Evolutionary conservation across 2,888 invertebrate genomes (phyloP), one percentile per base, ranked within the genome.

Genomic region (Apeira syringaria): DNA sequence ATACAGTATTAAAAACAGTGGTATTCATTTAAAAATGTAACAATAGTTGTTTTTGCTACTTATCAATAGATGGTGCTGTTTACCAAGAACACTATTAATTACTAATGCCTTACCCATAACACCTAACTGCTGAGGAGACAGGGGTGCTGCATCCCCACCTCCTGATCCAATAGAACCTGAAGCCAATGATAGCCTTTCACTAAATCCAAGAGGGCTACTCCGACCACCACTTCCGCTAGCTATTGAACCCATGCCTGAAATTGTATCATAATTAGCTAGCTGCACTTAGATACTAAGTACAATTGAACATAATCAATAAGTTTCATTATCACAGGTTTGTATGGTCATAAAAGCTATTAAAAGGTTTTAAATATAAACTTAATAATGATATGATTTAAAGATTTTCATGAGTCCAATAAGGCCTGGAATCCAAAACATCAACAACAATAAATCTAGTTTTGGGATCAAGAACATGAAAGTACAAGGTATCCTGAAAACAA

Each of bases 91-190:
- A 58, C 5, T 8, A 17, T 11, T 11, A 15, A 15, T 37, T 92
- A n/a, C n/a, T n/a, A n/a, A n/a, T n/a, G n/a, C n/a, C 94, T 94
- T 81, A 95, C 96, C 97, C 93, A 97, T 94, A 15, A 96, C 95
- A 45, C 97, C 97, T 17, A 97, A 91, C 64, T 97, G 97, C 70
- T 97, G 96, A 1, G 97, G 96, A 2, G 96, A 95, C 20, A 97
- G 90, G 48, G 92, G 93, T 1, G 93, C 90, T 20, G 93, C 92
- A 53, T 92, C 92, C 27, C 91, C 91, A 6, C 89, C 88, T 3
- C 82, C 88, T 1, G 89, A 90, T 0, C 92, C 92, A 38, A 93
- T 83, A 24, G 94, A 94, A 0, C 94, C 94, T 0, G 94, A 94
- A 0, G 94, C 94, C 48, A 94, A 62, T 0, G 94, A 94, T 26